Evolutionary conservation across 2,113 vertebrate genomes (phyloP).

Genomic region (Lophochroa leadbeateri): DNA sequence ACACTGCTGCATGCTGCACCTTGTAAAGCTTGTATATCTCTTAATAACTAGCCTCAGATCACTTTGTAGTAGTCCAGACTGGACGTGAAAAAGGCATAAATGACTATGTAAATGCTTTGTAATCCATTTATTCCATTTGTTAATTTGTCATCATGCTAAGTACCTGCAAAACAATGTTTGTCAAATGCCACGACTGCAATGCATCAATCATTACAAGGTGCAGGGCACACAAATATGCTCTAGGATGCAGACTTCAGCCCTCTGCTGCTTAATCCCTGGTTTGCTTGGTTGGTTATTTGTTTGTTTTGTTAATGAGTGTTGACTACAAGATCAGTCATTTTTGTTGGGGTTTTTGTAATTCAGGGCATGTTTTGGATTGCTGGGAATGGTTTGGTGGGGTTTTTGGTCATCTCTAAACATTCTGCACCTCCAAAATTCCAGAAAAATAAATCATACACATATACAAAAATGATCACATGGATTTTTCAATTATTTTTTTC

Average conservation of each 20-base stretch:
- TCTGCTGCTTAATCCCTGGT: neutral
- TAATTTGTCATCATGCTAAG: slow-evolving; percentile 51
- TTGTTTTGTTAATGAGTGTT: neutral
- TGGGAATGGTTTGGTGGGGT: neutral
- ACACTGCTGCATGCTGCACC: neutral
- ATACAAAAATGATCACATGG: neutral
- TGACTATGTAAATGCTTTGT: slow-evolving; percentile 37
- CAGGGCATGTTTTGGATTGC: neutral
- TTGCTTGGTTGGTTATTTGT: neutral
- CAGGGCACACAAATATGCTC: slow-evolving; percentile 1
- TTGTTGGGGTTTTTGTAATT: neutral
- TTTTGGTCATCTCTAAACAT: neutral
- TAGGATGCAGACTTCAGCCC: neutral
- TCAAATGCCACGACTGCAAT: neutral
- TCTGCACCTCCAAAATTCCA: neutral
- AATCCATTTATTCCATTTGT: slow-evolving; percentile 45
- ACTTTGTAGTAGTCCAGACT: slow-evolving; percentile 2
- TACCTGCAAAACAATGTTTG: slow-evolving; percentile 35
- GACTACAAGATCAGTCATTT: neutral
- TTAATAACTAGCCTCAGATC: slow-evolving; percentile 11
- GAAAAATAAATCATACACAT: neutral
- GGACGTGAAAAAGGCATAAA: slow-evolving; percentile 5
- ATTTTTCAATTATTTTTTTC: neutral
- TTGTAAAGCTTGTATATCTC: slow-evolving; percentile 43
- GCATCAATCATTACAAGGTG: neutral